Percentiles rank a stretch among this genome's conserved stretches.
These are phyloP conservation scores for Eumaeus atala DNA, from an alignment of 1,140 invertebrate species.

Conservation along the genomic window DNA sequence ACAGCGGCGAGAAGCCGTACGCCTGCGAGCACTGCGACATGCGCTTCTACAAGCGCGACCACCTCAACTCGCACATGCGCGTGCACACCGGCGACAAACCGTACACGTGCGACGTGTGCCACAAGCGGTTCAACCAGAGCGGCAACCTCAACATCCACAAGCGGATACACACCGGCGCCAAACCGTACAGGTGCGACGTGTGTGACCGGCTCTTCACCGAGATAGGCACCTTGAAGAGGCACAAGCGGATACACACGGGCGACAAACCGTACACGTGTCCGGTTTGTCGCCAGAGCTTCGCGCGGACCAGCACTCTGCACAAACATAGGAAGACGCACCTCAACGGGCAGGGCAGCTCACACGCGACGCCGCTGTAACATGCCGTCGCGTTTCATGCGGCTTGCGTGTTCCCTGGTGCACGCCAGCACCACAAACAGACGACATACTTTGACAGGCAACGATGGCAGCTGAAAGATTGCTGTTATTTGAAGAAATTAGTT, in stretches of 20 bases:
- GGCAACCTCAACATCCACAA: not conserved
- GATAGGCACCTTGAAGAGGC: not conserved
- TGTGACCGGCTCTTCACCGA: not conserved
- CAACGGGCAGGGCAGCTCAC: too few species aligned
- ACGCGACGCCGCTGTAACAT: too few species aligned
- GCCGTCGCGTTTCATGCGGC: too few species aligned
- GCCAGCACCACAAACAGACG: too few species aligned
- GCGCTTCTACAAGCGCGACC: not conserved
- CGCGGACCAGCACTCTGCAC: not conserved
- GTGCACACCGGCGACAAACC: not conserved
- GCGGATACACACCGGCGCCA: not conserved
- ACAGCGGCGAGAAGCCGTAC: not conserved
- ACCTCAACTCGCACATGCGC: not conserved
- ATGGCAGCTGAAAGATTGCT: too few species aligned
- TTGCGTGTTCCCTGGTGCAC: too few species aligned
- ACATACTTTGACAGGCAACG: too few species aligned
- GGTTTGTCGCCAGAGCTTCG: not conserved
- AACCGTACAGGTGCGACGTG: conserved; percentile 1
- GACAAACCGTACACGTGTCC: not conserved
- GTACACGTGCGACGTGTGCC: conserved; percentile 1
- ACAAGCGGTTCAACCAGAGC: not conserved
- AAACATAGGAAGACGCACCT: not conserved
- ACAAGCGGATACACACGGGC: not conserved
- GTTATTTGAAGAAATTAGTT: too few species aligned
- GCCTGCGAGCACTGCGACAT: not conserved